phyloP scores from a whole-genome alignment of 2,113 vertebrate species.

The Mugil cephalus region DNA sequence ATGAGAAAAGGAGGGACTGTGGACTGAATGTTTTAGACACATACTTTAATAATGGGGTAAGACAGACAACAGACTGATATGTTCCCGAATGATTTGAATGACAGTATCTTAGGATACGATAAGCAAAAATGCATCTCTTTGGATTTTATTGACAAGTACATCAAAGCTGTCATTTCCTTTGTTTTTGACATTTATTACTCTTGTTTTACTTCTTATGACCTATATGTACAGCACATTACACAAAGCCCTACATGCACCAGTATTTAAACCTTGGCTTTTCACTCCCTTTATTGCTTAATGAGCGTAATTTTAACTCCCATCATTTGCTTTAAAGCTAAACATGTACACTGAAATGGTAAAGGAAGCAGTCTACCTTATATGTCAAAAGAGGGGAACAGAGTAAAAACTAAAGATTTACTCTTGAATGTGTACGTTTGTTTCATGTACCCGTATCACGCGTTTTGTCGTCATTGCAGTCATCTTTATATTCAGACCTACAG shows the following conservation, averaged over 20 bases:
- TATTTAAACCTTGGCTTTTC: not conserved
- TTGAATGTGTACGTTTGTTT: too few species aligned
- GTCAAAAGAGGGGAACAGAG: too few species aligned
- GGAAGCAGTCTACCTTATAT: too few species aligned
- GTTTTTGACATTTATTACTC: not conserved
- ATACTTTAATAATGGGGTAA: slow-evolving; percentile 90
- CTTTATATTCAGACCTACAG: too few species aligned
- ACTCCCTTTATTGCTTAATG: not conserved
- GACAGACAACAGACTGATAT: not conserved
- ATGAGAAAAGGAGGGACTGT: slow-evolving; percentile 87
- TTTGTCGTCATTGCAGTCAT: too few species aligned
- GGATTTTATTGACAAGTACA: too few species aligned
- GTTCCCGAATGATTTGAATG: not conserved
- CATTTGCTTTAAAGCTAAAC: not conserved
- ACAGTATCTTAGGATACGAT: not conserved
- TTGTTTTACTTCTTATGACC: not conserved
- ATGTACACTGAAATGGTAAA: accelerated
- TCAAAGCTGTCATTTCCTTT: too few species aligned
- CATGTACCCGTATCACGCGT: too few species aligned
- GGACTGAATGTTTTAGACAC: slow-evolving; percentile 88
- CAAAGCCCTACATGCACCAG: too few species aligned
- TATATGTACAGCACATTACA: too few species aligned
- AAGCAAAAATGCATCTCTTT: not conserved
- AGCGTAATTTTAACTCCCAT: not conserved
- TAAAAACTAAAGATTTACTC: too few species aligned